These are phyloP conservation scores for Lepidocolaptes lacrymiger DNA, from an alignment of 2,797 vertebrate species.

Conservation along the genomic window DNA sequence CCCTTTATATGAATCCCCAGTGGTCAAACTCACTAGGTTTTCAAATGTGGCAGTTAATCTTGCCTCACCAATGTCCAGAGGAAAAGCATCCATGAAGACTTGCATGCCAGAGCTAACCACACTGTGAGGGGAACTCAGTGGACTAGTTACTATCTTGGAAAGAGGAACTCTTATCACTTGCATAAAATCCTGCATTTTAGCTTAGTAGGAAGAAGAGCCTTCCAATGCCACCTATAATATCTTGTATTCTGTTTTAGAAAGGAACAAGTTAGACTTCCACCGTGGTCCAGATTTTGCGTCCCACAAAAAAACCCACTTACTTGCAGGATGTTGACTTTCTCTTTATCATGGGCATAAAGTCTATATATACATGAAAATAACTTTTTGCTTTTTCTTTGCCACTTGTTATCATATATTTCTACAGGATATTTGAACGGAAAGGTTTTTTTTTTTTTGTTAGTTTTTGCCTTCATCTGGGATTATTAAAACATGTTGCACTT, in stretches of 20 bases:
- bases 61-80: neutral
- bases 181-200: neutral
- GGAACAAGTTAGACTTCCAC: neutral
- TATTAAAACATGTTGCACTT: neutral
- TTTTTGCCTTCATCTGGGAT: neutral
- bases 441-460: fast-evolving
- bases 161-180: neutral
- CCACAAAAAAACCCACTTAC: neutral
- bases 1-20: neutral
- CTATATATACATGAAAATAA: neutral
- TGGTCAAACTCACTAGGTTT: neutral
- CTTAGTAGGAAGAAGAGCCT: neutral
- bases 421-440: neutral
- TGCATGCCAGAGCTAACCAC: neutral
- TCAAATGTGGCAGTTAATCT: fast-evolving
- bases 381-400: neutral
- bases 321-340: neutral
- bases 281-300: neutral
- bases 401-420: neutral
- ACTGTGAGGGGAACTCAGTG: neutral
- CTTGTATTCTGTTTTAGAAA: neutral
- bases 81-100: neutral
- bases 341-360: neutral
- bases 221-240: neutral
- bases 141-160: neutral